Conservation (phyloP, 2,888 invertebrate genomes). For the Megastigmus dorsalis region DNA sequence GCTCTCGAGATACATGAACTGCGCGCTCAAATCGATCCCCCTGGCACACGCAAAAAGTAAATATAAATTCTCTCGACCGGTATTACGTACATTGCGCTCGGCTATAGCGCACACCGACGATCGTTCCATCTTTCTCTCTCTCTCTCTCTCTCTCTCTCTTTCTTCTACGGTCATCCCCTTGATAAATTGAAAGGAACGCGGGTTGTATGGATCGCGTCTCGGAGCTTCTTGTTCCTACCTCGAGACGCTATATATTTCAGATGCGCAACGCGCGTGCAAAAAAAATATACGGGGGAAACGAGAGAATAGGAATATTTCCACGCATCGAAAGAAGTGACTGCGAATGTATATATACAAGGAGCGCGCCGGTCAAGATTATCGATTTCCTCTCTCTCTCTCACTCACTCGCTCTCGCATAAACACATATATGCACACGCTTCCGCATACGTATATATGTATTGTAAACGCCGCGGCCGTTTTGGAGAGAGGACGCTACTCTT, state of each 20-base stretch:
- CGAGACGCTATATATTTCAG: conserved; percentile 1
- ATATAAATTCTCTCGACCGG: background rate
- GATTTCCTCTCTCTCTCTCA: background rate
- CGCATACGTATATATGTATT: too few relatives aligned
- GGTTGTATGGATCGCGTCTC: background rate
- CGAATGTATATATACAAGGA: too few relatives aligned
- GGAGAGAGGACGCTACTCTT: background rate
- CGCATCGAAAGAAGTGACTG: too few relatives aligned
- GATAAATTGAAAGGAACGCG: conserved; percentile 18
- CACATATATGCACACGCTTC: background rate
- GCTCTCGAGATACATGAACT: too few relatives aligned
- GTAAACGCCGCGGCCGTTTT: background rate
- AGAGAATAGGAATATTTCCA: too few relatives aligned
- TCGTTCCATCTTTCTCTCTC: conserved; percentile 8
- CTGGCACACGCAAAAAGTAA: conserved; percentile 18
- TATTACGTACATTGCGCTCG: background rate
- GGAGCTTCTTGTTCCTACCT: background rate
- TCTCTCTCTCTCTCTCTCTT: too few relatives aligned
- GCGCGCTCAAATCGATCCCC: conserved; percentile 19
- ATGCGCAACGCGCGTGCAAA: background rate
- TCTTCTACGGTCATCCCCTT: conserved; percentile 14
- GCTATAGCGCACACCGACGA: background rate
- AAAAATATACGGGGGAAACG: too few relatives aligned
- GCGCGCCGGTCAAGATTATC: conserved; percentile 1
- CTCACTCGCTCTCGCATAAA: background rate